phyloP scores from a whole-genome alignment of 92 coral and sea anemone genomes.

The Heteractis magnifica region DNA sequence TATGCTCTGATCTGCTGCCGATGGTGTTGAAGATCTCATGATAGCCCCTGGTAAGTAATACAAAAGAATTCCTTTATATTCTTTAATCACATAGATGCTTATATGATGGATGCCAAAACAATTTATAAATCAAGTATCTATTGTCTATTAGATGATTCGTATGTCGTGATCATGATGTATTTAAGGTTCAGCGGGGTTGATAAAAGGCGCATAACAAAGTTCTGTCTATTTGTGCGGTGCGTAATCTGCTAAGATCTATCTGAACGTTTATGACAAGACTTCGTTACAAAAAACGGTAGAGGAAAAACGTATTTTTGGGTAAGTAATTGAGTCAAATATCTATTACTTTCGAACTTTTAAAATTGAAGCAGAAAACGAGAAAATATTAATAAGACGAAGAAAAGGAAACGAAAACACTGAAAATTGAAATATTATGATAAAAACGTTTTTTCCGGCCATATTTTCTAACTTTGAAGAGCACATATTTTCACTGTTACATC shows the following conservation, averaged over 20 bases:
- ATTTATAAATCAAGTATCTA: no score
- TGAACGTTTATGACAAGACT: background rate
- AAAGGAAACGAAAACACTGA: no score
- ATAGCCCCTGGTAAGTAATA: conserved; percentile 56
- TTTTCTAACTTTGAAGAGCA: no score
- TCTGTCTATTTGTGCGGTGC: background rate
- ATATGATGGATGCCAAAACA: background rate
- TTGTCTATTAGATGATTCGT: no score
- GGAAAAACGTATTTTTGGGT: background rate
- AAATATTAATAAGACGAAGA: no score
- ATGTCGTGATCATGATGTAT: no score
- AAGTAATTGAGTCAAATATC: background rate
- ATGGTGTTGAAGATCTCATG: conserved; percentile 95
- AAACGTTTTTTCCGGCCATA: no score
- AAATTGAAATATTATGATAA: no score
- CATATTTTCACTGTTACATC: no score
- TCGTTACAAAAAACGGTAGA: background rate
- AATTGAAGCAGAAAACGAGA: background rate
- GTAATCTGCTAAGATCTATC: no score
- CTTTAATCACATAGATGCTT: background rate
- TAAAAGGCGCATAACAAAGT: no score
- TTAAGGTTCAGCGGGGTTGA: no score
- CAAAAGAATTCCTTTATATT: background rate
- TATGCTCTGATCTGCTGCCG: conserved; percentile 93
- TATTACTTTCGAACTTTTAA: background rate